Evolutionary conservation across 2,113 vertebrate species (phyloP).

Genomic region (Scomber japonicus): DNA sequence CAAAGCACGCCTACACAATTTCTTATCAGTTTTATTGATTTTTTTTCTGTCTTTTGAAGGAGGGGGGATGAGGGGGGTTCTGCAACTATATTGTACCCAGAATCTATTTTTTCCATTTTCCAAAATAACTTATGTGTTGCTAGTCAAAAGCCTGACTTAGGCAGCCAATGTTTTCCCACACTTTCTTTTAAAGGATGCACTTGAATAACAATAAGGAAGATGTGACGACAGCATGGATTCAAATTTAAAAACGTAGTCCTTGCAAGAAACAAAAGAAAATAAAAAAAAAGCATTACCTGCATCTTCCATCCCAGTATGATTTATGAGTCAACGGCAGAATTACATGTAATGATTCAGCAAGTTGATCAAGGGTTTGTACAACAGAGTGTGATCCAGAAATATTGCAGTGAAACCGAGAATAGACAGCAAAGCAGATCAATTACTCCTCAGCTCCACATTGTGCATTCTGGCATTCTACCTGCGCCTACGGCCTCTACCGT

Average conservation of each 20-base stretch:
- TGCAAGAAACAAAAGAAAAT: slow-evolving; percentile 22
- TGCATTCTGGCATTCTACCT: slow-evolving; percentile 59
- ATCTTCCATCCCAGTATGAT: slow-evolving; percentile 63
- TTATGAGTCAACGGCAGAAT: slow-evolving; percentile 71
- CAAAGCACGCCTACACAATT: slow-evolving; percentile 66
- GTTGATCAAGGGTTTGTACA: slow-evolving; percentile 76
- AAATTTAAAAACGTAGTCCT: slow-evolving; percentile 47
- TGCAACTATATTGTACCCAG: slow-evolving; percentile 61
- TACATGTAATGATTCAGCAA: slow-evolving; percentile 77
- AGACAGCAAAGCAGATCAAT: slow-evolving; percentile 76
- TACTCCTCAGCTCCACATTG: slow-evolving; percentile 57
- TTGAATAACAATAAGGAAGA: slow-evolving; percentile 71
- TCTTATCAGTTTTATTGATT: slow-evolving; percentile 78
- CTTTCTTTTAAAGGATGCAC: slow-evolving; percentile 58
- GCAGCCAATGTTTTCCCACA: slow-evolving; percentile 49
- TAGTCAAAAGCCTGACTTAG: slow-evolving; percentile 53
- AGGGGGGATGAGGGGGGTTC: slow-evolving; percentile 32
- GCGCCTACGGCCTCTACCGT: slow-evolving; percentile 20
- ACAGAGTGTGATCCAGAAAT: slow-evolving; percentile 63
- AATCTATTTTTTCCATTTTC: slow-evolving; percentile 58
- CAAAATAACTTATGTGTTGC: slow-evolving; percentile 64
- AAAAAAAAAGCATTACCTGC: slow-evolving; percentile 24
- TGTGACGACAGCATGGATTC: slow-evolving; percentile 42
- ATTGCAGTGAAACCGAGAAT: slow-evolving; percentile 63
- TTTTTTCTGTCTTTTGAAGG: slow-evolving; percentile 34